phyloP scores from a whole-genome alignment of 2,797 vertebrate genomes.

The Pantherophis vulpinus region DNA sequence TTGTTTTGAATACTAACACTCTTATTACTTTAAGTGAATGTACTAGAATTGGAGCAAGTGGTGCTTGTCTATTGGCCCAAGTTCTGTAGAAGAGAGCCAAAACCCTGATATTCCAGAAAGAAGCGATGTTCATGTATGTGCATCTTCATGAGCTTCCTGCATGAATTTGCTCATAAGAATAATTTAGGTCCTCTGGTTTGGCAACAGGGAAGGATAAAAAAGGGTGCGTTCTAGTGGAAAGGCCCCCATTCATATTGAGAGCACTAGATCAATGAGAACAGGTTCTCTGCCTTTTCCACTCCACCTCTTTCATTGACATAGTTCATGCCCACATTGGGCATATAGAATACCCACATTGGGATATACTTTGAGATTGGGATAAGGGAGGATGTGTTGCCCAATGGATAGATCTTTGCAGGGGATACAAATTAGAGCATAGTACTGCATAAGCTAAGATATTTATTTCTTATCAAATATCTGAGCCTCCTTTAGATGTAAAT shows the following conservation, averaged over 20 bases:
- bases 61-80: neutral
- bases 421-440: neutral
- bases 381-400: neutral
- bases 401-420: neutral
- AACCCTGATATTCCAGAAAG: neutral
- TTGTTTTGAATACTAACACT: neutral
- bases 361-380: neutral
- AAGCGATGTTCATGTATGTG: neutral
- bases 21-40: neutral
- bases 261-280: neutral
- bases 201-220: neutral
- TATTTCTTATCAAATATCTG: neutral
- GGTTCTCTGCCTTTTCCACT: neutral
- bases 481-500: neutral
- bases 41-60: neutral
- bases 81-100: neutral
- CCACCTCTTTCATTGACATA: neutral
- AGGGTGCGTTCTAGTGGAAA: neutral
- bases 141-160: neutral
- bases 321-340: slow-evolving; percentile 1
- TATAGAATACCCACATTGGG: neutral
- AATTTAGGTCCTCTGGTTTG: neutral
- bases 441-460: neutral
- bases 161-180: neutral
- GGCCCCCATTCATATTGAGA: neutral